Base-by-base conservation (phyloP, 2,797 vertebrate species). In the Melanotaenia pygmaea region DNA sequence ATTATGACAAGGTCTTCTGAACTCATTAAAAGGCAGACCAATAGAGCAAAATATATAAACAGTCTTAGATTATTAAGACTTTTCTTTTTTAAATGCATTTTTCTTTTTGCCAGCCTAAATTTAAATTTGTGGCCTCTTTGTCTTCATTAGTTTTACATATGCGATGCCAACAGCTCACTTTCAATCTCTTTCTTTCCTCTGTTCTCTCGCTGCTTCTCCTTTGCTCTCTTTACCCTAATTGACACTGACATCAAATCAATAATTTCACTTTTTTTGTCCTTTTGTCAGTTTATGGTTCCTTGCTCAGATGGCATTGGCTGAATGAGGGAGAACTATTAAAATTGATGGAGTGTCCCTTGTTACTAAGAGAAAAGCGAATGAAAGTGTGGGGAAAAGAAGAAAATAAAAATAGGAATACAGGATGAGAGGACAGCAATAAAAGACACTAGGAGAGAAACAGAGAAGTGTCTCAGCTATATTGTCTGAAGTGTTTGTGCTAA, bases 221-320 rank as follows among this genome's bases (percentile, higher is more conserved):
- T 71, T 81, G 47, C 59, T 69, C 73, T 81, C 64, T 45, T 72
- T 53, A 40, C 72, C 82, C 80, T 94, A 92, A 94, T 88, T 86
- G 82, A 81, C 45, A 70, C 63, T 90, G 92, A 92, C 93, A 93
- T 80, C 70, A 88, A 93, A 94, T 94, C 92, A 90, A 93, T 94
- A 83, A 74, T 83, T 91, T 87, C 77, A 71, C 75, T 72, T 89
- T 84, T 87, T 84, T 84, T 86, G 79, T 87, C 80, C 77, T 80
- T 85, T 90, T 90, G 82, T 85, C 63, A 80, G 74, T 80, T 89
- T 81, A 81, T 22, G 75, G 76, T 82, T 85, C 70, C 79, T 63
- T 70, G 85, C 82, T 89, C 73, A 4, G 50, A 63, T 72, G 62
- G 71, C 78, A 84, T 85, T 71, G 85, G 82, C 50, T 10, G 37